A percentile compares a stretch with the other conserved stretches of the same genome.
These are phyloP conservation scores for Aviceda subcristata DNA, from an alignment of 2,113 vertebrate species.

Conservation along the genomic window DNA sequence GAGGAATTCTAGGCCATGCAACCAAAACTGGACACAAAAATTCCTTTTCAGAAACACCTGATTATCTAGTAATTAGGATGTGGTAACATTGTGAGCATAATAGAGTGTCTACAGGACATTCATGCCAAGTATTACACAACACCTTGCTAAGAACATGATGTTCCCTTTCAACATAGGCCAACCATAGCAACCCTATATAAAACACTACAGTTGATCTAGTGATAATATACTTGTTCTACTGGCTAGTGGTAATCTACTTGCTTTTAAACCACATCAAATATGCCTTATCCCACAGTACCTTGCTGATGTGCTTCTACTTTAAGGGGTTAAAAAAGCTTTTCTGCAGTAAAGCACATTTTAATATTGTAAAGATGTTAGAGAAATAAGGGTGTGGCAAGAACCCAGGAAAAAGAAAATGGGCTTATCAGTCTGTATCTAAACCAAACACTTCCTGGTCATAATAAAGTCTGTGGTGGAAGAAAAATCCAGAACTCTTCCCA, in stretches of 20 bases:
- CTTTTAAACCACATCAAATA: not conserved
- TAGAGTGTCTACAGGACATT: not conserved
- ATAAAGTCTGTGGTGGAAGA: not conserved
- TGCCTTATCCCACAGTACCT: not conserved
- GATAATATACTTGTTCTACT: constrained; percentile 31
- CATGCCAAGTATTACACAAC: constrained; percentile 42
- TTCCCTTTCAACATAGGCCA: not conserved
- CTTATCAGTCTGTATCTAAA: constrained; percentile 27
- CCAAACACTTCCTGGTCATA: constrained; percentile 18
- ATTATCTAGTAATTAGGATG: constrained; percentile 30
- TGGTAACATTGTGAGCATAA: not conserved
- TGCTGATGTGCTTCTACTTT: not conserved
- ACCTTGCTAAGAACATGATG: constrained; percentile 6
- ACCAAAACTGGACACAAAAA: constrained; percentile 15
- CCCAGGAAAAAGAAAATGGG: not conserved
- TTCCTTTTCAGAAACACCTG: constrained; percentile 22
- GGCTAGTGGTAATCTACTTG: not conserved
- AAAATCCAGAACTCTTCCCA: not conserved
- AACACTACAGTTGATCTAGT: not conserved
- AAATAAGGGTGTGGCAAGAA: not conserved
- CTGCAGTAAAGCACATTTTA: not conserved
- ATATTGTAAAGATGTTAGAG: not conserved
- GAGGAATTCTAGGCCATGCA: not conserved
- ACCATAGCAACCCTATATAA: constrained; percentile 22
- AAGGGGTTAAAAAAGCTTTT: not conserved